These are phyloP conservation scores for Liparis tanakae DNA, from an alignment of 2,797 vertebrate species.

Conservation along the genomic window DNA sequence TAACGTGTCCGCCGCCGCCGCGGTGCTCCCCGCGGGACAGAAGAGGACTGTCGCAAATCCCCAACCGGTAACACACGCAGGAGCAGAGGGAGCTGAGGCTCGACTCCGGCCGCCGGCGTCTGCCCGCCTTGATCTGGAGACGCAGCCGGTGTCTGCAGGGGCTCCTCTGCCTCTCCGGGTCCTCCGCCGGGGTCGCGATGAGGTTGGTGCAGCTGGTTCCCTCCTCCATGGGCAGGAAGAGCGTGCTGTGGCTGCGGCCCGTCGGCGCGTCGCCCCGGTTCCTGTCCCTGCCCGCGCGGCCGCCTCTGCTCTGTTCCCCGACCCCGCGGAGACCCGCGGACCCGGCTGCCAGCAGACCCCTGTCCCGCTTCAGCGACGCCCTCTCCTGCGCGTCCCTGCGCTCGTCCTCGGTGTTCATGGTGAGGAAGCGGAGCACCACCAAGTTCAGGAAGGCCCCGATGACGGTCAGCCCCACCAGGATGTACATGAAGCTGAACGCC, in stretches of 20 bases:
- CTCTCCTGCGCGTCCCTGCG: slow-evolving; percentile 87
- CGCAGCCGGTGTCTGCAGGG: slow-evolving; percentile 72
- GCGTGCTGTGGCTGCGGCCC: slow-evolving; percentile 81
- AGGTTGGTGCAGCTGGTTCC: slow-evolving; percentile 91
- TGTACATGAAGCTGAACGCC: slow-evolving; percentile 98
- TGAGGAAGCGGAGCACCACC: slow-evolving; percentile 95
- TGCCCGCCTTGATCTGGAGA: slow-evolving; percentile 69
- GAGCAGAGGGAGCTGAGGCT: slow-evolving; percentile 88
- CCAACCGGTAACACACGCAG: slow-evolving; percentile 87
- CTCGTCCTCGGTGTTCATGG: slow-evolving; percentile 91
- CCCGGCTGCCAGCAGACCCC: slow-evolving; percentile 79
- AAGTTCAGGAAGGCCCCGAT: slow-evolving; percentile 97
- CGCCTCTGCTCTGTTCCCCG: slow-evolving; percentile 48
- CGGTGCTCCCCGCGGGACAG: slow-evolving; percentile 78
- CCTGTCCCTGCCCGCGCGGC: slow-evolving; percentile 47
- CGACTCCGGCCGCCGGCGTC: slow-evolving; percentile 62
- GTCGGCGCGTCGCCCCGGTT: slow-evolving; percentile 75
- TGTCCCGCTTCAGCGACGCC: slow-evolving; percentile 85
- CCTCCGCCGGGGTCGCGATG: slow-evolving; percentile 84
- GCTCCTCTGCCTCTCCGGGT: slow-evolving; percentile 60
- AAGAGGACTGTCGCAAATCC: slow-evolving; percentile 79
- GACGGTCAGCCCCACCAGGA: slow-evolving; percentile 93
- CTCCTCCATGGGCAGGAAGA: slow-evolving; percentile 87
- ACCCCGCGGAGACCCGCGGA: slow-evolving; percentile 43
- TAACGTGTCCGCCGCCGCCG: slow-evolving; percentile 82